A percentile compares a stretch with the other conserved stretches of the same genome.
phyloP scores from a whole-genome alignment of 2,113 vertebrate genomes.

The Osmerus mordax region DNA sequence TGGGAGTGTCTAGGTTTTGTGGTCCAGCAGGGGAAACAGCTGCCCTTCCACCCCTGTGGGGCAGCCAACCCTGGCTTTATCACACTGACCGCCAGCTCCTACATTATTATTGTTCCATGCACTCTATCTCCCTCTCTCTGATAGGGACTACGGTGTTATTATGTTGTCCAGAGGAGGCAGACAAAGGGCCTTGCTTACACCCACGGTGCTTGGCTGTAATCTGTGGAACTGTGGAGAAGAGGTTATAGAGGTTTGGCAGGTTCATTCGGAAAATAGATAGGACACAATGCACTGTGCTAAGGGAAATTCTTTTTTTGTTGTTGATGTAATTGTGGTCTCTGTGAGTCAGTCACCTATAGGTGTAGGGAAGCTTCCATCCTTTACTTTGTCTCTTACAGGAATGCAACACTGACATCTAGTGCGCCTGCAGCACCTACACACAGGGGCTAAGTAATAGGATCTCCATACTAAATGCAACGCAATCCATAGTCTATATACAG shows the following conservation, averaged over 20 bases:
- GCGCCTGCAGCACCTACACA: neutral
- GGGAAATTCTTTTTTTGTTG: too few species aligned
- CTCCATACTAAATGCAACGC: neutral
- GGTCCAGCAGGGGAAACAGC: constrained; percentile 3
- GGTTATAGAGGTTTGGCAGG: neutral
- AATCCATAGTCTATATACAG: neutral
- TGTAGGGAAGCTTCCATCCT: too few species aligned
- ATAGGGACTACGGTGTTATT: neutral
- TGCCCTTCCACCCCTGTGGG: neutral
- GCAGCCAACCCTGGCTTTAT: neutral
- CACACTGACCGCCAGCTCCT: constrained; percentile 8
- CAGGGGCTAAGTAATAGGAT: neutral
- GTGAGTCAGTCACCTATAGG: too few species aligned
- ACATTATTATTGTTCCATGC: neutral
- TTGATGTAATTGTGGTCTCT: too few species aligned
- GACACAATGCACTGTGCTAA: too few species aligned
- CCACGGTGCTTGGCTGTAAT: neutral
- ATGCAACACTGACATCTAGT: constrained; percentile 10
- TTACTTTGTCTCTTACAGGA: neutral
- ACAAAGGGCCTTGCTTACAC: neutral
- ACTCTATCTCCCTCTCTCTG: neutral
- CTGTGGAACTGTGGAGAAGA: neutral
- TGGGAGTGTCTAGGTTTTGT: neutral
- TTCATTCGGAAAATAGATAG: too few species aligned
- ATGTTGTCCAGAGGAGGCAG: neutral